These are phyloP conservation scores for Cataglyphis altisquamis DNA, from an alignment of 2,888 invertebrate species.

Conservation along the genomic window DNA sequence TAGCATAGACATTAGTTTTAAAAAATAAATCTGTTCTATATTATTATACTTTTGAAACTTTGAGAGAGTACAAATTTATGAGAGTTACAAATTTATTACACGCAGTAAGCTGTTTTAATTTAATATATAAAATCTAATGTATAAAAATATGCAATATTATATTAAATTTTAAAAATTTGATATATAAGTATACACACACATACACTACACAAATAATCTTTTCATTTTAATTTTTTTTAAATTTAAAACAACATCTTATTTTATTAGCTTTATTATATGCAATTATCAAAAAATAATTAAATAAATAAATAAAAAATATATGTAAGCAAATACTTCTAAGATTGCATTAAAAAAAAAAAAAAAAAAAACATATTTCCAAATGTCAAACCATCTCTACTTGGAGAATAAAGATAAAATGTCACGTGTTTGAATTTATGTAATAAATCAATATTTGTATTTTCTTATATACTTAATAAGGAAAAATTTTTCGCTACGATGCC, in stretches of 20 bases:
- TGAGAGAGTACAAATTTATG: neutral
- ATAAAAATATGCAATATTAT: neutral
- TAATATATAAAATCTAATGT: neutral
- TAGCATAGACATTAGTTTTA: neutral
- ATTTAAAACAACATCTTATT: neutral
- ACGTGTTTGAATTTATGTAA: neutral
- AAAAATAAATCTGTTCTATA: neutral
- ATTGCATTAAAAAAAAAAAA: neutral
- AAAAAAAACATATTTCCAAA: neutral
- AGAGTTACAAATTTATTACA: neutral
- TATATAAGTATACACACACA: neutral
- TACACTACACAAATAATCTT: neutral
- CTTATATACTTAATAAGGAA: neutral
- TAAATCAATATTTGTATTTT: neutral
- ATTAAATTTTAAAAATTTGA: neutral
- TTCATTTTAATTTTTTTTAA: neutral
- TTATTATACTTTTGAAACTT: neutral
- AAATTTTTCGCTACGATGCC: neutral
- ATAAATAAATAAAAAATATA: constrained; percentile 12
- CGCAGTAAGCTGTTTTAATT: neutral
- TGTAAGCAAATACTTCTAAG: neutral
- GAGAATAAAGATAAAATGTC: neutral
- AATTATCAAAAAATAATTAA: neutral
- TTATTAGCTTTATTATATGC: neutral
- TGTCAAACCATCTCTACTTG: neutral